Evolutionary conservation across 2,797 vertebrate species (phyloP).

Genomic region (Acrossocheilus fasciatus): DNA sequence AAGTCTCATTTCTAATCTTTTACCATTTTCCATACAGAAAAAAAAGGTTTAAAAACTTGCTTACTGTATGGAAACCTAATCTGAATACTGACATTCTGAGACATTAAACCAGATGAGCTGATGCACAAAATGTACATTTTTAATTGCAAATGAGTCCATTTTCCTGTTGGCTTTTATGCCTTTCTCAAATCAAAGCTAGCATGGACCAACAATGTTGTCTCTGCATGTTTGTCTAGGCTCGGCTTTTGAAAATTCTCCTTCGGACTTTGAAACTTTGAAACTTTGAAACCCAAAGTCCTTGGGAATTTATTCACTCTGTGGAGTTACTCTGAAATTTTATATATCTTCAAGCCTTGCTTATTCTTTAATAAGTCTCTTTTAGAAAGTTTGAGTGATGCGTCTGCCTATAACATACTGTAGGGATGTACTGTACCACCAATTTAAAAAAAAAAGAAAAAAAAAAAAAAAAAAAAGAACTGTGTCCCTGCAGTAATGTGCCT

Average conservation of each 20-base stretch:
- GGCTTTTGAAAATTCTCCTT: neutral
- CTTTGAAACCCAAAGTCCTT: neutral
- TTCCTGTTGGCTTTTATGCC: neutral
- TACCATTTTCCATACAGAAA: too few species aligned
- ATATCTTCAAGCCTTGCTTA: slow-evolving; percentile 24
- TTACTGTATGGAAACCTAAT: neutral
- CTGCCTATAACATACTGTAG: neutral
- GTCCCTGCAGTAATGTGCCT: neutral
- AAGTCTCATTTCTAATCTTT: slow-evolving; percentile 60
- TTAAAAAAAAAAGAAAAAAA: neutral
- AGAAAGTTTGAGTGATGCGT: slow-evolving; percentile 11
- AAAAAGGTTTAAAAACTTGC: neutral
- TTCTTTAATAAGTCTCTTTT: slow-evolving; percentile 38
- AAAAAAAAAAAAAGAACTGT: neutral
- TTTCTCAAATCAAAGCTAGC: slow-evolving; percentile 20
- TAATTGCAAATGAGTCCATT: neutral
- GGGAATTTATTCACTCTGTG: neutral
- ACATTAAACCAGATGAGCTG: neutral
- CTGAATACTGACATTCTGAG: neutral
- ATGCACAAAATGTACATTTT: neutral
- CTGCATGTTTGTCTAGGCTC: neutral
- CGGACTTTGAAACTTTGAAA: neutral
- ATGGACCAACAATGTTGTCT: slow-evolving; percentile 22
- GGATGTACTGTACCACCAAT: neutral
- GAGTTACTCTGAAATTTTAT: slow-evolving; percentile 14